Conservation (phyloP, 2,888 invertebrate species). For the Danaus chrysippus region DNA sequence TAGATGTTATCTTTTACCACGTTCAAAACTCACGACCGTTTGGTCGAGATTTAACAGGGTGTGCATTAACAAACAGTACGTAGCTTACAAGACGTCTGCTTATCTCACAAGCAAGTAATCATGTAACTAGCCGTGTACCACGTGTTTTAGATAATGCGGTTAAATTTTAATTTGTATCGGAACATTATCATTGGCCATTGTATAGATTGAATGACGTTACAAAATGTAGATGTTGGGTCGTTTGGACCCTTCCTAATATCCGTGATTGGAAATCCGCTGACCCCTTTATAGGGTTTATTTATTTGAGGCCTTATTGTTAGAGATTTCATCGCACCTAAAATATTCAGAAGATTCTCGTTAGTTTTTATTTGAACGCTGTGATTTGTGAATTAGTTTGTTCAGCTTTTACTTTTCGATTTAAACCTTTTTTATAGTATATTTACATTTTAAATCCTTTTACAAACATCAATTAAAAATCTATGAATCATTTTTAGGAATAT, state of each 20-base stretch:
- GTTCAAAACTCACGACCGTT: slow-evolving; percentile 34
- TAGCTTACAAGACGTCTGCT: slow-evolving; percentile 35
- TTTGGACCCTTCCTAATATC: slow-evolving; percentile 55
- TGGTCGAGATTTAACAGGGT: slow-evolving; percentile 42
- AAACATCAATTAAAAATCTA: neutral
- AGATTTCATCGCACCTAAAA: neutral
- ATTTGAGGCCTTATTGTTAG: slow-evolving; percentile 34
- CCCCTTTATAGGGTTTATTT: slow-evolving; percentile 52
- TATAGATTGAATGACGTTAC: slow-evolving; percentile 22
- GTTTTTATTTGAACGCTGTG: neutral
- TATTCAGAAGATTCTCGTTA: neutral
- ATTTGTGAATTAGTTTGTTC: too few species aligned
- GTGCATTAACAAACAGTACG: slow-evolving; percentile 46
- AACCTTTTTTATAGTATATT: too few species aligned
- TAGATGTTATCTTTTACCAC: slow-evolving; percentile 36
- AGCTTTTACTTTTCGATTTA: too few species aligned
- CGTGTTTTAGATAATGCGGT: slow-evolving; percentile 12
- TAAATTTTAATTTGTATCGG: neutral
- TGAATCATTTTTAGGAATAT: neutral
- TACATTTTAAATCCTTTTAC: too few species aligned
- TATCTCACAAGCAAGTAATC: slow-evolving; percentile 35
- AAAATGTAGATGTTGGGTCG: slow-evolving; percentile 44
- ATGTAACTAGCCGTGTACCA: slow-evolving; percentile 26
- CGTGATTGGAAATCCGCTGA: slow-evolving; percentile 53
- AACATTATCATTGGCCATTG: slow-evolving; percentile 20